Base-by-base conservation (phyloP, 2,797 vertebrate species). In the Muraenolepis orangiensis region DNA sequence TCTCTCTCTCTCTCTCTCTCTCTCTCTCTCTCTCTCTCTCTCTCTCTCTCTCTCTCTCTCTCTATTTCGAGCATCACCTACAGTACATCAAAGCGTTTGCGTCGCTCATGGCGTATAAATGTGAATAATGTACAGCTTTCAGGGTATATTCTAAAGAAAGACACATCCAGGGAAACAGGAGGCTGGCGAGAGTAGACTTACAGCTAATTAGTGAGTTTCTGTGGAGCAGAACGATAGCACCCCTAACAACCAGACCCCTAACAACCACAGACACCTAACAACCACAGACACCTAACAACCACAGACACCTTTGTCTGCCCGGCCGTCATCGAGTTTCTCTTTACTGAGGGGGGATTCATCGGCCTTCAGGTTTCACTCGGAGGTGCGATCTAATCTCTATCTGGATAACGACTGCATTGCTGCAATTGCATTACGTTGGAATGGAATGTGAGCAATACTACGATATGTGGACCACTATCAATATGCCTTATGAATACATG, bases 231-330 rank as follows among this genome's bases (percentile, higher is more conserved):
- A 77, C 79, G 71, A 38, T 12, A 79, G 73, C 80, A 81, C 85
- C 85, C 90, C 79, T 87, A 87, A 87, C 90, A 88, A 92, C 89
- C 80, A 78, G n/a, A n/a, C n/a, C n/a, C n/a, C n/a, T n/a, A n/a
- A n/a, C n/a, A n/a, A n/a, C n/a, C n/a, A n/a, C n/a, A n/a, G n/a
- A n/a, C n/a, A n/a, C n/a, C n/a, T n/a, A n/a, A n/a, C n/a, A n/a
- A n/a, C n/a, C n/a, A n/a, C n/a, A n/a, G n/a, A 81, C 85, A 84
- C 90, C 79, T 87, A 87, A 87, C 90, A 88, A 92, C 89, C 64
- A 66, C 78, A 82, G 84, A 72, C 76, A 86, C 81, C 87, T 87
- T 89, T 80, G 84, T 89, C 86, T 81, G 81, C 70, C 75, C 76
- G 82, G 74, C 78, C 36, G 64, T 82, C 81, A 80, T 28, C 69